Evolutionary conservation across 2,888 invertebrate genomes (phyloP).

Genomic region (Drosophila hamatofila): DNA sequence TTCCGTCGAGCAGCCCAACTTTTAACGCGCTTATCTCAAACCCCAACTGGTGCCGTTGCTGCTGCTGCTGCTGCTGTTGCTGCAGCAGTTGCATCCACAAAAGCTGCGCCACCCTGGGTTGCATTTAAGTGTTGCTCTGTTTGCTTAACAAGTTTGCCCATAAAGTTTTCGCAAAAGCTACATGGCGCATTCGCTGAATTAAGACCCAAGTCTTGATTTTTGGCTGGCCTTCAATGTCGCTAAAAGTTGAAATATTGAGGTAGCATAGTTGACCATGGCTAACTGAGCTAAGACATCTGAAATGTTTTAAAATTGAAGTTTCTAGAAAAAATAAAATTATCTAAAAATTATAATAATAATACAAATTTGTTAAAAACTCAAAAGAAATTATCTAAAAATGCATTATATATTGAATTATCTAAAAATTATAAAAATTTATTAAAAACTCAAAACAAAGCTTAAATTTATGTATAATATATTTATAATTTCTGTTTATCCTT

Average conservation of each 20-base stretch:
- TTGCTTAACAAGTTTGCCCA: conserved; percentile 73
- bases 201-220: conserved; percentile 24
- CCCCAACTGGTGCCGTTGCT: conserved; percentile 10
- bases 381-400: too few relatives aligned
- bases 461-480: too few relatives aligned
- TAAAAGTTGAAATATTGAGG: not conserved
- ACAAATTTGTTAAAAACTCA: not conserved
- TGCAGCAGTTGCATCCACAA: conserved; percentile 18
- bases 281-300: too few relatives aligned
- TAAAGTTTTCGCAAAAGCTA: conserved; percentile 62
- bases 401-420: too few relatives aligned
- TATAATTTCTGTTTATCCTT: too few relatives aligned
- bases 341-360: too few relatives aligned
- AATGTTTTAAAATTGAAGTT: not conserved
- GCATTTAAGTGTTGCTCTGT: conserved; percentile 58
- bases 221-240: conserved; percentile 15
- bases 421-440: too few relatives aligned
- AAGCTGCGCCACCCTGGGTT: conserved; percentile 15
- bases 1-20: conserved; percentile 43
- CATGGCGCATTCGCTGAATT: conserved; percentile 31
- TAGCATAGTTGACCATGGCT: not conserved
- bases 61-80: conserved; percentile 9
- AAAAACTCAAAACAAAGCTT: not conserved
- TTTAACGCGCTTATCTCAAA: conserved; percentile 71
- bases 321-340: not conserved